Base-by-base conservation (phyloP, 1,140 invertebrate genomes). In the Ephestia elutella region DNA sequence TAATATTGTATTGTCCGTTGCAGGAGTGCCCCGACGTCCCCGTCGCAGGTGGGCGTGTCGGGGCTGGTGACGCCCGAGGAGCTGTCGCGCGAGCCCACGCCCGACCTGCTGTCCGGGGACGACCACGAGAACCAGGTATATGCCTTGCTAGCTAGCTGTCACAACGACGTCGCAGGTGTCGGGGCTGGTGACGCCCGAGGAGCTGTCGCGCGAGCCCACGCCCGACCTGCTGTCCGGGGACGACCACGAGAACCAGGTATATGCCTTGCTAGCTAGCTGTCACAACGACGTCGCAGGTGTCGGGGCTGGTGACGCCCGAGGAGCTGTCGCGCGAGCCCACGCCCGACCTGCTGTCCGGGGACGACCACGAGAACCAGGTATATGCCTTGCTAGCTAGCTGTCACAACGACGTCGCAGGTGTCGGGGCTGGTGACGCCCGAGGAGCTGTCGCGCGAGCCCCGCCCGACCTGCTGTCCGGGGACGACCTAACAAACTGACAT, bases 1-100 rank as follows among this genome's bases (percentile, higher is more conserved):
- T 15, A n/a, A 10, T 54, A 17, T 49, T 62, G 10, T 28, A 55
- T 21, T 65, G 13, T 17, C 32, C 11, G 8, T 75, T 75, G 54
- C 78, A 96, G 96, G 89, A 97, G 96, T 85, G 97, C 97, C 15
- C 97, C 97, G 44, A 95, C 96, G 28, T 98, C 96, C 50, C 96
- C 97, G 32, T 98, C 95, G 78, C 96, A 98, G 74, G 94, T 97
- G 72, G 93, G 93, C 60, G 93, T 94, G 72, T 93, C 92, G 28
- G 96, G 96, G 20, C 87, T 96, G 63, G 95, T 95, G 79, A 97
- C 96, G 5, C 96, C 96, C 0, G 96, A 98, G 80, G 95, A 94
- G 77, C 84, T 97, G 59, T 97, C 95, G 18, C 90, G 96, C 71
- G 96, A 97, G 90, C 92, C 93, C 56, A 95, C 94, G 1, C 94